Evolutionary conservation across 2,113 vertebrate genomes (phyloP), one percentile per base, ranked within the genome.

Genomic region (Poeciliopsis occidentalis): DNA sequence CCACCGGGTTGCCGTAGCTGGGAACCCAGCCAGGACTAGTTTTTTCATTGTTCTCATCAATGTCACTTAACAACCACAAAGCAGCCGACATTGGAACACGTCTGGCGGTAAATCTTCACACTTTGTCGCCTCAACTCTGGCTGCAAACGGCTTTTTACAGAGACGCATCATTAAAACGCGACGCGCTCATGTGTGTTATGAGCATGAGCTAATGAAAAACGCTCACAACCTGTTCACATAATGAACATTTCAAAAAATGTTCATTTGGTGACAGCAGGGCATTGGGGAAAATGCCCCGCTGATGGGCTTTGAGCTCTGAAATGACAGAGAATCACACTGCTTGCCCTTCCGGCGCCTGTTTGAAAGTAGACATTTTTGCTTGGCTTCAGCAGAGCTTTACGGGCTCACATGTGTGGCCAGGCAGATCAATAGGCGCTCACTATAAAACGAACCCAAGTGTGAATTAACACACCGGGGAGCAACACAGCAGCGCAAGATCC

Each of bases 401-500:
- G 73, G 73, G 68, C 65, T 86, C 39, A 71, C 71, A 73, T 60
- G 22, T 78, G 77, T 83, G 76, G 83, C 76, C 76, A 24, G 65
- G 85, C 81, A 77, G 81, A 92, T 90, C 90, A 76, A 92, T 90
- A 82, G 47, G 67, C 57, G 64, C 70, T 77, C 81, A 75, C 81
- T 60, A 29, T 81, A 81, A 88, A 89, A 84, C 37, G 74, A 86
- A 85, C 79, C 75, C 61, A 37, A 75, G 79, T 10, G 70, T 87
- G 87, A 88, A 92, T 87, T 78, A 80, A 85, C 64, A 81, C 87
- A 79, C 81, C 62, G 27, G 84, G 85, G 81, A 88, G 85, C 79
- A 65, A 81, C 60, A 51, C 30, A 8, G 73, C 30, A 4, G 60
- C 32, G 69, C 27, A 41, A 47, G 51, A 71, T 41, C 8, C 67